A percentile compares a stretch with the other conserved stretches of the same genome.
phyloP scores from a whole-genome alignment of 2,888 invertebrate species.

The Ophion slaviceki region DNA sequence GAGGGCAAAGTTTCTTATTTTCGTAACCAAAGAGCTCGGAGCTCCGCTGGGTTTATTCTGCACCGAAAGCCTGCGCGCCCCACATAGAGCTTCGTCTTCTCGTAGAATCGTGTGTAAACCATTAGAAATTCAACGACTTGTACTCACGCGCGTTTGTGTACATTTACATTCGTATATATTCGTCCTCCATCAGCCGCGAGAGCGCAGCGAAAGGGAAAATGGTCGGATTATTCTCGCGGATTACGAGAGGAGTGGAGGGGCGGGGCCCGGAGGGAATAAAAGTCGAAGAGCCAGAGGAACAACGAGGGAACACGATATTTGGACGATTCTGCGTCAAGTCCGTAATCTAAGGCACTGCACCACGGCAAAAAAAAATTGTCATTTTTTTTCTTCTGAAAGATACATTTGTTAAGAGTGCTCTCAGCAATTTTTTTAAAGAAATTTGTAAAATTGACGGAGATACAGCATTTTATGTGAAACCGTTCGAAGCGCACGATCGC shows the following conservation, averaged over 20 bases:
- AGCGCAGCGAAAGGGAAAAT: slow-evolving; percentile 3
- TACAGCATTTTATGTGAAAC: too few species aligned
- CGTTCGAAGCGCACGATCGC: too few species aligned
- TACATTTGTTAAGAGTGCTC: too few species aligned
- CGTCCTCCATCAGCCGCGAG: slow-evolving; percentile 3
- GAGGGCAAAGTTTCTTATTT: slow-evolving; percentile 65
- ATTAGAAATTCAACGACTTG: slow-evolving; percentile 10
- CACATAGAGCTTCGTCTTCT: not conserved
- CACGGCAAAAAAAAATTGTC: too few species aligned
- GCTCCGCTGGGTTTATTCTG: slow-evolving; percentile 40
- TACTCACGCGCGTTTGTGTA: not conserved
- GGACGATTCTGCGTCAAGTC: slow-evolving; percentile 1
- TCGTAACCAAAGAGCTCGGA: slow-evolving; percentile 52
- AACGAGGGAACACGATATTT: slow-evolving; percentile 28
- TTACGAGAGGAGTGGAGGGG: not conserved
- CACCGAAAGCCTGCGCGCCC: slow-evolving; percentile 43
- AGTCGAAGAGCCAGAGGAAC: not conserved
- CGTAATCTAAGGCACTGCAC: too few species aligned
- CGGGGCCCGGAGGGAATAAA: not conserved
- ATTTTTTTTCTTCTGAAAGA: too few species aligned
- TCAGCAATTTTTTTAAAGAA: too few species aligned
- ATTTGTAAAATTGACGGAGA: too few species aligned
- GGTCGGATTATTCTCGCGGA: slow-evolving; percentile 9
- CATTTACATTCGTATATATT: slow-evolving; percentile 16
- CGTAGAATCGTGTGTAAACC: slow-evolving; percentile 17